Evolutionary conservation across 2,888 invertebrate genomes (phyloP), one percentile per base, ranked within the genome.

Genomic region (Harpalus rubripes): DNA sequence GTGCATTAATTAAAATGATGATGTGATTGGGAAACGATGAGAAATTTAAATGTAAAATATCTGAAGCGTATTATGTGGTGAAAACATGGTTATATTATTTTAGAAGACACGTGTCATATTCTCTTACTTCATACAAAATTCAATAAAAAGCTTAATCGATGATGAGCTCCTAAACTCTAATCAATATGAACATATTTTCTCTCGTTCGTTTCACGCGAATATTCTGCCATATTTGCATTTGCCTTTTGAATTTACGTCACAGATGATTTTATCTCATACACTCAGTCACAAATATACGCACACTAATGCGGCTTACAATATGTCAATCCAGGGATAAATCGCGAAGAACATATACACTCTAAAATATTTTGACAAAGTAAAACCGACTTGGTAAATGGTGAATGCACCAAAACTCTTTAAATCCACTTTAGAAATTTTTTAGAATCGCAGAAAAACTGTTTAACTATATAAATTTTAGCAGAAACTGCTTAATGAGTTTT

Each of bases 141-240:
- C 22, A 63, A 63, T 63, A 63, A 26, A 63, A 22, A 63, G 22
- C 22, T 18, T 16, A 26, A 26, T 63, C 22, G 26, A 63, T 63
- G 22, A 63, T 12, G 7, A 63, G 63, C 26, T 22, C 7, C 18
- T 16, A 63, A 63, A 63, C 63, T 63, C 2, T 63, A 63, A 63
- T 63, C 63, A 63, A 63, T 63, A 63, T 63, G 1, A 63, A 63
- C 63, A 26, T 63, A 63, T 26, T 63, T 63, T 18, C 63, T 22
- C 22, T 63, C 22, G 44, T 52, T 52, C 44, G 44, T 10, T 52
- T 52, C 63, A 22, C 8, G 26, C 22, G 8, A 18, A 63, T 10
- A 63, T 63, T 63, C 26, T 63, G 18, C 63, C 63, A 63, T 63
- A 26, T 63, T 63, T 63, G 63, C 26, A 18, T 63, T 63, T 63